These are phyloP conservation scores for Eulemur coronatus DNA, from an alignment of 2,797 vertebrate genomes.

Conservation along the genomic window DNA sequence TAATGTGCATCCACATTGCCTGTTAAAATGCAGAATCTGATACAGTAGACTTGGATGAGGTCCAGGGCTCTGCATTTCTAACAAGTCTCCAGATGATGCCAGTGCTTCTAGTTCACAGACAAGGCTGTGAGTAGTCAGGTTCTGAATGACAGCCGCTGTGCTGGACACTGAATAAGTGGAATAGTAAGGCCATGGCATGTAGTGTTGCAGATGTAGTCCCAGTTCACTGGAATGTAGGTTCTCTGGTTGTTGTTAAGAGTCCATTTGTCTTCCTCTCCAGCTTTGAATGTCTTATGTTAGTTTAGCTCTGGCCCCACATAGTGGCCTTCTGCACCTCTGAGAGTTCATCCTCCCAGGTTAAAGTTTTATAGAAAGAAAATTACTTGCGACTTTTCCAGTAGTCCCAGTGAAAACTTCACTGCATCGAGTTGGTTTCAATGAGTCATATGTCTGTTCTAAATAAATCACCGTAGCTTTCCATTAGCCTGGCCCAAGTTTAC, in stretches of 20 bases:
- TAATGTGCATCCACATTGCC: neutral
- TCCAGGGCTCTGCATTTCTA: neutral
- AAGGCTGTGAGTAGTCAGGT: neutral
- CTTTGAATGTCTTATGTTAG: neutral
- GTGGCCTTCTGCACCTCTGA: neutral
- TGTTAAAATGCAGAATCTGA: neutral
- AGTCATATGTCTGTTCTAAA: neutral
- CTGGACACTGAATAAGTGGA: too few species aligned
- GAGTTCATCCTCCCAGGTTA: neutral
- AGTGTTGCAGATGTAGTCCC: neutral
- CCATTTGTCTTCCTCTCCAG: neutral
- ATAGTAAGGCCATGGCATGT: neutral
- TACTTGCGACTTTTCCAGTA: neutral
- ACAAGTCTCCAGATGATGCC: neutral
- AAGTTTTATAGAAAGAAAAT: neutral
- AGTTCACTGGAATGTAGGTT: neutral
- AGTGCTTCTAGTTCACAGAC: too few species aligned
- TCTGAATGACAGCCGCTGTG: neutral
- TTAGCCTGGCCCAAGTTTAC: neutral
- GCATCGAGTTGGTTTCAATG: neutral
- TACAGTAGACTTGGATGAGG: neutral
- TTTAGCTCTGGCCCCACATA: neutral
- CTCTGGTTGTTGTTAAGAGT: accelerated
- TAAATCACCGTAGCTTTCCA: neutral
- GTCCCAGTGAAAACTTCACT: neutral